Percentiles rank a stretch among this genome's conserved stretches.
Evolutionary conservation across 2,888 invertebrate genomes (phyloP).

Genomic region (Macrosoma leucophasiata): DNA sequence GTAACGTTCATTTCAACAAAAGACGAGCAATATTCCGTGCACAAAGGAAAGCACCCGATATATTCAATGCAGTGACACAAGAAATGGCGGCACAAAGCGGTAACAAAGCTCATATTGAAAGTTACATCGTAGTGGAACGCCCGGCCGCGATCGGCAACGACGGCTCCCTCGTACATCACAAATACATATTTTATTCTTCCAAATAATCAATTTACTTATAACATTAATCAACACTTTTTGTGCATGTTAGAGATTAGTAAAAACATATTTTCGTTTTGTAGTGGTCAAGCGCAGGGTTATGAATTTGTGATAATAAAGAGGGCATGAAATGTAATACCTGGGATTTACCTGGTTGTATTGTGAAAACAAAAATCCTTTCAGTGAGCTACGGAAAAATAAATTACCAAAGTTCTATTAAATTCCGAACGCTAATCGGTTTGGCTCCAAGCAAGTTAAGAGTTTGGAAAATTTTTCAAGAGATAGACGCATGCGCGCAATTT

Average conservation of each 20-base stretch:
- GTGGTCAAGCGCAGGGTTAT: too few relatives aligned
- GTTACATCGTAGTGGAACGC: slow-evolving; percentile 42
- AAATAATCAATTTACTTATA: too few relatives aligned
- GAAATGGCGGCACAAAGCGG: slow-evolving; percentile 70
- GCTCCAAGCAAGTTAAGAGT: slow-evolving; percentile 48
- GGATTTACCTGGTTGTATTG: too few relatives aligned
- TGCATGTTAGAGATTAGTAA: too few relatives aligned
- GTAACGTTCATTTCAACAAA: slow-evolving; percentile 73
- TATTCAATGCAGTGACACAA: slow-evolving; percentile 76
- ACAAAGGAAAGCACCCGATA: slow-evolving; percentile 73
- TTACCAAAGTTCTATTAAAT: too few relatives aligned
- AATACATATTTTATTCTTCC: slow-evolving; percentile 26
- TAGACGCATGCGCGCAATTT: slow-evolving; percentile 69
- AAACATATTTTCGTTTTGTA: too few relatives aligned
- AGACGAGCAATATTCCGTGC: slow-evolving; percentile 73
- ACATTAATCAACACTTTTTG: too few relatives aligned
- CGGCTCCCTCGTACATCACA: slow-evolving; percentile 22
- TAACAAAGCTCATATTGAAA: slow-evolving; percentile 73
- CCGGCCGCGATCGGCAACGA: slow-evolving; percentile 23
- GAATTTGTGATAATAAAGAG: too few relatives aligned
- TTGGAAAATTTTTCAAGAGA: slow-evolving; percentile 50
- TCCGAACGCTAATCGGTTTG: slow-evolving; percentile 32
- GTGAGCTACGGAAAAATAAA: too few relatives aligned
- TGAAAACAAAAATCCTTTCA: too few relatives aligned
- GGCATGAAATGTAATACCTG: too few relatives aligned